Evolutionary conservation across 2,888 invertebrate species (phyloP).

Genomic region (Eupelmus urozonus): DNA sequence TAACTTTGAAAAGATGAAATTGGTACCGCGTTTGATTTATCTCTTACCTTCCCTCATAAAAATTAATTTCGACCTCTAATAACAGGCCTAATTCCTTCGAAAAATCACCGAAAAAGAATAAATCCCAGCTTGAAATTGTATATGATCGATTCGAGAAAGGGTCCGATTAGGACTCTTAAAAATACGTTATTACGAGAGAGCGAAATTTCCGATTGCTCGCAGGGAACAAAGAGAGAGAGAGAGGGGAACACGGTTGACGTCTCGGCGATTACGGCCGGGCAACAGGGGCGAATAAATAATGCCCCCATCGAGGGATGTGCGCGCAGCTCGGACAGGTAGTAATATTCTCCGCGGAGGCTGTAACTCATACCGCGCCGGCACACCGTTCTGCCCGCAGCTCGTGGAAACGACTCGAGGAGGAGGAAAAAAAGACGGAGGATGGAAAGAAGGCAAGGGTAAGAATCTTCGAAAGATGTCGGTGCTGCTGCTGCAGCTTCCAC

Average conservation of each 20-base stretch:
- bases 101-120: constrained; percentile 1
- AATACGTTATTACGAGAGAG: constrained; percentile 54
- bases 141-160: constrained; percentile 7
- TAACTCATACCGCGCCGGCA: constrained; percentile 68
- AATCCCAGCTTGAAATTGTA: constrained; percentile 19
- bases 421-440: constrained; percentile 16
- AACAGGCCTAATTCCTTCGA: neutral
- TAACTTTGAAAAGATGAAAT: too few species aligned
- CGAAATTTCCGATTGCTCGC: constrained; percentile 52
- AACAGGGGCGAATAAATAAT: constrained; percentile 71
- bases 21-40: too few species aligned
- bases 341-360: constrained; percentile 71
- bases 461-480: constrained; percentile 12
- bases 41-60: neutral
- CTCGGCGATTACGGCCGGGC: constrained; percentile 68
- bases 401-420: neutral
- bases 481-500: constrained; percentile 23
- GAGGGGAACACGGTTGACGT: constrained; percentile 58
- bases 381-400: neutral
- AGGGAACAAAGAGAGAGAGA: constrained; percentile 36
- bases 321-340: constrained; percentile 72
- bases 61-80: constrained; percentile 23
- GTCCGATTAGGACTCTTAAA: constrained; percentile 49
- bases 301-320: constrained; percentile 67
- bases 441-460: neutral